Percentiles rank a stretch among this genome's conserved stretches.
Evolutionary conservation across 2,797 vertebrate species (phyloP).

Genomic region (Melanotaenia parkinsoni): DNA sequence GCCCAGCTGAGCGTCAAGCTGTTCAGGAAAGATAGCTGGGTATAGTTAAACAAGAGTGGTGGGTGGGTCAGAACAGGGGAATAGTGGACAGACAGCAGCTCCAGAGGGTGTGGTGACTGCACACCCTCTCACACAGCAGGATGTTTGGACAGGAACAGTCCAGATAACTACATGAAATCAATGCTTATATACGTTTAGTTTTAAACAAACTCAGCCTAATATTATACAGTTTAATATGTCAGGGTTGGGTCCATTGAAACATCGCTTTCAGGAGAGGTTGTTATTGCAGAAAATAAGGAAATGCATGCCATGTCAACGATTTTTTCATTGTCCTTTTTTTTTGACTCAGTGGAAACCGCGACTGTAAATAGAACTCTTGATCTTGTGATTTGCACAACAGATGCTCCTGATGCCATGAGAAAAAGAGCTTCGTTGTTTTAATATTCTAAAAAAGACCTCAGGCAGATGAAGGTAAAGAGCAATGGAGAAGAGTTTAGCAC

Average conservation of each 20-base stretch:
- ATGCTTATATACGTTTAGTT: neutral
- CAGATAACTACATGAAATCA: conserved; percentile 27
- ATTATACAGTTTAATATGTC: neutral
- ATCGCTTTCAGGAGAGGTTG: neutral
- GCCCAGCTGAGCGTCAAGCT: conserved; percentile 57
- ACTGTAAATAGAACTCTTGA: neutral
- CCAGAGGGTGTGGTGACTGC: conserved; percentile 60
- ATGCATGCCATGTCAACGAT: neutral
- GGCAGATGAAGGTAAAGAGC: neutral
- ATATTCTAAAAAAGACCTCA: conserved; percentile 1
- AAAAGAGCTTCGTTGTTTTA: neutral
- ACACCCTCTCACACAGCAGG: conserved; percentile 32
- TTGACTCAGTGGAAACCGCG: neutral
- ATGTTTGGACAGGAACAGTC: conserved; percentile 28
- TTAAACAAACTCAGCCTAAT: neutral
- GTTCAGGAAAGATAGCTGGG: conserved; percentile 67
- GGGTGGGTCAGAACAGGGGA: conserved; percentile 59
- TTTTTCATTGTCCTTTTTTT: neutral
- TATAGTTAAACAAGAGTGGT: conserved; percentile 56
- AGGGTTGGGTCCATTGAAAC: neutral
- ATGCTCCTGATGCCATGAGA: neutral
- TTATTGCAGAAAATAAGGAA: neutral
- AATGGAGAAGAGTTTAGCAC: neutral
- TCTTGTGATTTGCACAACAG: conserved; percentile 1
- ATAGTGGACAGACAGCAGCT: conserved; percentile 45